These are phyloP conservation scores for Nemoura dubitans DNA, from an alignment of 2,888 invertebrate species.

Conservation along the genomic window DNA sequence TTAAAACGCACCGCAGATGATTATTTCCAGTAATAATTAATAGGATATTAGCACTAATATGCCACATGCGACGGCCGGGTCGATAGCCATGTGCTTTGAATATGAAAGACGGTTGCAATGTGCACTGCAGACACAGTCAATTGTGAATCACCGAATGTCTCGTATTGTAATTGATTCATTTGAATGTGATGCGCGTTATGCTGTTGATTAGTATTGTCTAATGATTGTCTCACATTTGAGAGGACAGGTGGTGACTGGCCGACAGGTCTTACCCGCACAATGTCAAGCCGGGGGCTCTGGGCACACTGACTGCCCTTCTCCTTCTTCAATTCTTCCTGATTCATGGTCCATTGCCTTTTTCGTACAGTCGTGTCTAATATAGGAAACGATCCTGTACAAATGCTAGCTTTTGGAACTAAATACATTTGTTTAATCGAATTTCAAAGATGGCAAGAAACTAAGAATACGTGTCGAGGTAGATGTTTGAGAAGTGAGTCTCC, in stretches of 20 bases:
- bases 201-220: background rate
- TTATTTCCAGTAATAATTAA: constrained; percentile 36
- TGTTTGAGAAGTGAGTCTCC: too few species aligned
- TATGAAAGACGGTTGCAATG: background rate
- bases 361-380: too few species aligned
- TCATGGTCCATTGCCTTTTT: too few species aligned
- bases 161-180: background rate
- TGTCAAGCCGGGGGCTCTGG: too few species aligned
- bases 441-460: too few species aligned
- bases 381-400: too few species aligned
- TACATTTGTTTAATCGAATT: too few species aligned
- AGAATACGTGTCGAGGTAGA: too few species aligned
- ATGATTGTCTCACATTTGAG: background rate
- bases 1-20: constrained; percentile 31
- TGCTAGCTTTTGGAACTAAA: too few species aligned
- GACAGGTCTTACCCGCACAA: too few species aligned
- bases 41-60: constrained; percentile 28
- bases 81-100: background rate
- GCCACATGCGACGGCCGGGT: background rate
- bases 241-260: background rate
- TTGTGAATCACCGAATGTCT: background rate
- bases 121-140: background rate
- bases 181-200: background rate
- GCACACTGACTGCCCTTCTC: too few species aligned
- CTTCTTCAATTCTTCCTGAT: too few species aligned